These are phyloP conservation scores for Gastracanthus pulcherrimus DNA, from an alignment of 2,888 invertebrate genomes.

Conservation along the genomic window DNA sequence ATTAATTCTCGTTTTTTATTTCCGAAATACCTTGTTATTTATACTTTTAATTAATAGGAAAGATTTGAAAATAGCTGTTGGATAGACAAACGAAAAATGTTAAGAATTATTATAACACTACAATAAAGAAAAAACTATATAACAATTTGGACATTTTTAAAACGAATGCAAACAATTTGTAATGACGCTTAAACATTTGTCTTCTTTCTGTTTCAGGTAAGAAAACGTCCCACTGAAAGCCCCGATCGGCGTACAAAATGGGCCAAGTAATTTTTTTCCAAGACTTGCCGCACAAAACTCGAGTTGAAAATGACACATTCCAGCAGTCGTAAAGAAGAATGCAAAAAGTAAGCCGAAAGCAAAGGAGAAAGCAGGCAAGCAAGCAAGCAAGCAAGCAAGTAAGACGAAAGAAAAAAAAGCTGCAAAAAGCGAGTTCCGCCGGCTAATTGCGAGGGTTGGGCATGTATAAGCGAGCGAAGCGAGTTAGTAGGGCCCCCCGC, in stretches of 20 bases:
- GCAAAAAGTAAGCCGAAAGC: neutral
- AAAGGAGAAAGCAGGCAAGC: no score
- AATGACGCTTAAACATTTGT: neutral
- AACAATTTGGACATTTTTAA: no score
- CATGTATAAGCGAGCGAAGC: no score
- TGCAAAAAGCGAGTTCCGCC: neutral
- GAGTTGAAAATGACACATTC: conserved; percentile 9
- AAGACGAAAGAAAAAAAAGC: neutral
- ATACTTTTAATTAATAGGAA: conserved; percentile 1
- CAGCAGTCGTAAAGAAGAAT: neutral
- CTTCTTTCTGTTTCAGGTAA: conserved; percentile 32
- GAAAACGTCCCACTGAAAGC: neutral
- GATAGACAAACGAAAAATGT: no score
- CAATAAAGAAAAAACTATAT: no score
- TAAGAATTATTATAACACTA: no score
- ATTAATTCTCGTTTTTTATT: conserved; percentile 23
- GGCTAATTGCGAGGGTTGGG: conserved; percentile 18
- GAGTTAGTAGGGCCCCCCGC: neutral
- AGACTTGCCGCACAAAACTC: neutral
- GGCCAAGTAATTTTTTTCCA: neutral
- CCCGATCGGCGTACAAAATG: neutral
- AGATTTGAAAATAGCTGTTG: no score
- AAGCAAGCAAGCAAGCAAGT: neutral
- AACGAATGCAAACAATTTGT: no score
- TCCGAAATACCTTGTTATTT: neutral